Conservation (phyloP, 2,888 invertebrate genomes). For the Metellina segmentata region DNA sequence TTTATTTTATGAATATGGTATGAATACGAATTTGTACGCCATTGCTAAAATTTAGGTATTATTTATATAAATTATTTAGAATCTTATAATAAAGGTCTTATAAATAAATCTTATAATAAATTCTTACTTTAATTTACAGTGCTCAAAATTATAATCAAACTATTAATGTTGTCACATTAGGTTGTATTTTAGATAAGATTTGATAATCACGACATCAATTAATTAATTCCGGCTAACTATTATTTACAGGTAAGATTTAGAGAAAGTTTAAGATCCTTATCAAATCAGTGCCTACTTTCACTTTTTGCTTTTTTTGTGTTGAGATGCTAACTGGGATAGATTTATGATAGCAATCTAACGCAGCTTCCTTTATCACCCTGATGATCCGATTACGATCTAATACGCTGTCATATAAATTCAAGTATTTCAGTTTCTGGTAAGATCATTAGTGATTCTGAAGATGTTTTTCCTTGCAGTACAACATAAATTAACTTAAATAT, state of each 20-base stretch:
- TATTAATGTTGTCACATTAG: background rate
- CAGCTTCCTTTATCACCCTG: slow-evolving; percentile 7
- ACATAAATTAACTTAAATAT: slow-evolving; percentile 33
- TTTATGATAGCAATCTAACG: slow-evolving; percentile 17
- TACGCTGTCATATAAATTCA: slow-evolving; percentile 28
- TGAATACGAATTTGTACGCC: too few species aligned
- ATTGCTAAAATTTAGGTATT: too few species aligned
- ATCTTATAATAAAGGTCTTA: too few species aligned
- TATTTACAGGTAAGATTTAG: background rate
- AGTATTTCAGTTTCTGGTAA: background rate
- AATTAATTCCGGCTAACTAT: background rate
- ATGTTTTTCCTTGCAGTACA: background rate
- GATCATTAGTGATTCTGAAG: slow-evolving; percentile 14
- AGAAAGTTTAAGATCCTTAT: background rate
- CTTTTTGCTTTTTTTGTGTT: background rate
- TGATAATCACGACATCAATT: background rate
- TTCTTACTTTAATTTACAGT: too few species aligned
- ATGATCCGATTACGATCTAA: slow-evolving; percentile 53
- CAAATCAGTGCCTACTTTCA: background rate
- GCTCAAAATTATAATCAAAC: background rate
- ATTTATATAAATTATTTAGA: too few species aligned
- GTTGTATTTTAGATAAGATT: background rate
- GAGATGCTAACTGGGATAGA: background rate
- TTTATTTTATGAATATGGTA: too few species aligned
- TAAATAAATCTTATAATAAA: too few species aligned